Evolutionary conservation across 2,797 vertebrate species (phyloP).

Genomic region (Parauchenoglanis ngamensis): DNA sequence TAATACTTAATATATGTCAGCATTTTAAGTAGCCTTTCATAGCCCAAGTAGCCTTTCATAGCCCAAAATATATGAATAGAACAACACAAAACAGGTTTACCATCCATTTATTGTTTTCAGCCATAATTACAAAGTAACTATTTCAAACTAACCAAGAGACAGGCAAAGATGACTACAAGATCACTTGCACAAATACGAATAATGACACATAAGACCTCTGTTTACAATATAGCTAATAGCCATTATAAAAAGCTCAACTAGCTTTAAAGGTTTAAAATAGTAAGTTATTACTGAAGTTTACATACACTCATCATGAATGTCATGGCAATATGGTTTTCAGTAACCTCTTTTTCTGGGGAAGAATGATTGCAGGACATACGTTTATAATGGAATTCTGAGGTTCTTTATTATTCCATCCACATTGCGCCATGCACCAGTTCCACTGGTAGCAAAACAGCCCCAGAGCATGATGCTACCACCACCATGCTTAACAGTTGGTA

Average conservation of each 20-base stretch:
- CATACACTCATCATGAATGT: too few relatives aligned
- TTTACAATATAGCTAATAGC: not conserved
- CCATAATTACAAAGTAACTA: not conserved
- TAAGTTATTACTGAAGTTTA: not conserved
- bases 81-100: not conserved
- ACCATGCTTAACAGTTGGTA: too few relatives aligned
- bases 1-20: not conserved
- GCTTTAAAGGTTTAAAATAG: not conserved
- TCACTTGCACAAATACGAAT: not conserved
- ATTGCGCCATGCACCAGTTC: too few relatives aligned
- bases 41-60: not conserved
- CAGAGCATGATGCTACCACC: too few relatives aligned
- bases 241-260: not conserved
- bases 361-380: too few relatives aligned
- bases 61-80: not conserved
- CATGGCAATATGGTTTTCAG: too few relatives aligned
- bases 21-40: not conserved
- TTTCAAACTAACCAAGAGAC: not conserved
- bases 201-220: not conserved
- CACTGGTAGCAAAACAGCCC: too few relatives aligned
- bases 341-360: too few relatives aligned
- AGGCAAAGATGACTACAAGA: not conserved
- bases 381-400: too few relatives aligned
- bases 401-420: too few relatives aligned
- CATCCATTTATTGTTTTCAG: not conserved